Evolutionary conservation across 30 jellyfish, hydroid and myxozoan species (phyloP).

Genomic region (Aurelia sp.): DNA sequence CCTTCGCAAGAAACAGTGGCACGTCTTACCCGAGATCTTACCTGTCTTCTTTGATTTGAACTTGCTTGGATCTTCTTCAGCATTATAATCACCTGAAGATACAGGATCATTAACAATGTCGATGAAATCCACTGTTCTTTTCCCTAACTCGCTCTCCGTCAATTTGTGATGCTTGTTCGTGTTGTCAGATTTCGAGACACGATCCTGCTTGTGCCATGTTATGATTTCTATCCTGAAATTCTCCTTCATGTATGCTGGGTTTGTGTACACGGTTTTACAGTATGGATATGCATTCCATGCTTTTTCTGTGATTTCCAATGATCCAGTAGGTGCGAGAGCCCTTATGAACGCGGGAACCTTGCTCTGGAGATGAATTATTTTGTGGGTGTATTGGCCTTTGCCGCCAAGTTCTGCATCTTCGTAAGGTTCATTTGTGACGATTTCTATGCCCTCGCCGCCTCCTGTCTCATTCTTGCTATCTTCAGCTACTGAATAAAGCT

Average conservation of each 20-base stretch:
- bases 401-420: slow-evolving; percentile 73
- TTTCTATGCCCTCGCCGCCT: slow-evolving; percentile 98
- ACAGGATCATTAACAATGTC: slow-evolving; percentile 93
- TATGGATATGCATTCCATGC: slow-evolving; percentile 99
- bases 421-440: slow-evolving; percentile 82
- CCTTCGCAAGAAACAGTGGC: too few relatives aligned
- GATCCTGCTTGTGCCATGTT: slow-evolving; percentile 88
- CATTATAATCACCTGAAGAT: slow-evolving; percentile 72
- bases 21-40: too few relatives aligned
- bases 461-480: slow-evolving; percentile 99
- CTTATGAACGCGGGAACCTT: slow-evolving; percentile 90
- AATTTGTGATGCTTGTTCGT: slow-evolving; percentile 71
- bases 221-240: slow-evolving; percentile 72
- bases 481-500: slow-evolving; percentile 98
- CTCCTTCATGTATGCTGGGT: slow-evolving; percentile 80
- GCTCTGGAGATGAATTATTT: slow-evolving; percentile 62
- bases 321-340: slow-evolving; percentile 88
- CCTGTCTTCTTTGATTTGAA: slow-evolving; percentile 86
- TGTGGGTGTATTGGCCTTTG: slow-evolving; percentile 93
- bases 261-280: slow-evolving; percentile 90
- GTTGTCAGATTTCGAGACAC: slow-evolving; percentile 56
- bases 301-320: slow-evolving; percentile 75
- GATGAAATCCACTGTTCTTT: slow-evolving; percentile 65
- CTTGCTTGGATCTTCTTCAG: slow-evolving; percentile 88
- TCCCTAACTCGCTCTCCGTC: slow-evolving; percentile 50